Percentiles rank a stretch among this genome's conserved stretches.
Evolutionary conservation across 1,140 invertebrate genomes (phyloP).

Genomic region (Drosophila quadrilineata): DNA sequence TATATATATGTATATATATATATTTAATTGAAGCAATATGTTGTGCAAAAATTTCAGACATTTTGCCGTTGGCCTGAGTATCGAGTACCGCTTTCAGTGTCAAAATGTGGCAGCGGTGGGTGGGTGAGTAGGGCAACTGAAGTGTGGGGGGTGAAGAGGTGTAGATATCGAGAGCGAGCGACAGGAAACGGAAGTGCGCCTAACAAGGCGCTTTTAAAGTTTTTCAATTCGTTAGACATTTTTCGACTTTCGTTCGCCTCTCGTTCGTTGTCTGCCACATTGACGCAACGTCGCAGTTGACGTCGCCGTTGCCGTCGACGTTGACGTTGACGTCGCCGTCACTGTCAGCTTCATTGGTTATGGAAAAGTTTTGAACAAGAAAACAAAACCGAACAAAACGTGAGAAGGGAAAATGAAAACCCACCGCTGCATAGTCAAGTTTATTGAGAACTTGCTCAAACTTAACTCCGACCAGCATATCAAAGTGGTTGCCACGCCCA

Average conservation of each 20-base stretch:
- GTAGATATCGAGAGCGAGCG: constrained; percentile 9
- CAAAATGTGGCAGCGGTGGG: constrained; percentile 10
- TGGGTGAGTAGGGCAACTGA: no score
- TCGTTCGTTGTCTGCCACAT: constrained; percentile 19
- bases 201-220: constrained; percentile 77
- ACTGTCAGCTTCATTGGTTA: neutral
- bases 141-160: neutral
- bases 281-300: neutral
- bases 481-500: no score
- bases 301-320: neutral
- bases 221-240: constrained; percentile 70
- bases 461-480: constrained; percentile 18
- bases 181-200: constrained; percentile 71
- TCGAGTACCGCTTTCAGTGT: no score
- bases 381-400: constrained; percentile 29
- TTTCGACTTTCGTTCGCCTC: constrained; percentile 34
- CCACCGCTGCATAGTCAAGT: constrained; percentile 28
- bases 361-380: constrained; percentile 21
- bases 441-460: constrained; percentile 34
- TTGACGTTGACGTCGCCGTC: neutral
- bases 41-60: no score
- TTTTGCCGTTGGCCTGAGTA: no score
- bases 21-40: no score
- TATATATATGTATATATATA: no score
- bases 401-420: no score